Base-by-base conservation (phyloP, 2,888 invertebrate species). In the Bellardia bayeri region DNA sequence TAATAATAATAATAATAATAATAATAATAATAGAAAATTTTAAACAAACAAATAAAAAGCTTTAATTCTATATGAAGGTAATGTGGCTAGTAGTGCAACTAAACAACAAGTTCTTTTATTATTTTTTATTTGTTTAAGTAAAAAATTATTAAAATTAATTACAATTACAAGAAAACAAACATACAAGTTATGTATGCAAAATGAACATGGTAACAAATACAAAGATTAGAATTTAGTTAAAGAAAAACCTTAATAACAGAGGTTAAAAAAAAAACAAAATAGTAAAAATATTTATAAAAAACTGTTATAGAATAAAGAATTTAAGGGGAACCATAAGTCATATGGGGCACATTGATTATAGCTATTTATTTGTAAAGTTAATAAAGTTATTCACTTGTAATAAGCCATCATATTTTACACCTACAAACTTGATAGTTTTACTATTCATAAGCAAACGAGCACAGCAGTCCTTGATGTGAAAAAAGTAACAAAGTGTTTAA, bases 21-120 rank as follows among this genome's bases (percentile, higher is more conserved):
- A 54, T 54, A 63, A 71, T 68, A 63, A 9, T 30, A 58, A 33
- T n/a, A 72, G 9, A 71, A 51, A 71, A 51, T 63, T 61, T 61
- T 23, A 51, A 71, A 51, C 30, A n/a, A 69, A 71, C 40, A 63
- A 71, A 11, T 37, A 2, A n/a, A 71, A 71, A 69, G 56, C 14
- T 56, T 61, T 71, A 80, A 69, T 63, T 63, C 33, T 81, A 7
- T 56, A 72, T 72, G 81, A 81, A 81, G 71, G 81, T 81, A 72
- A 72, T 16, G 51, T 80, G 51, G 40, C 71, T 14, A 71, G 49
- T 58, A 61, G 49, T 51, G 61, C 69, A 23, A 23, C 40, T 61
- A 69, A 71, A 63, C 71, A 63, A 71, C 71, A 61, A 71, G 61
- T 80, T 71, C 16, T 56, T 56, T 16, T 56, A 45, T 3, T 3